Evolutionary conservation across 2,888 invertebrate species (phyloP).

Genomic region (Capitulum mitella): DNA sequence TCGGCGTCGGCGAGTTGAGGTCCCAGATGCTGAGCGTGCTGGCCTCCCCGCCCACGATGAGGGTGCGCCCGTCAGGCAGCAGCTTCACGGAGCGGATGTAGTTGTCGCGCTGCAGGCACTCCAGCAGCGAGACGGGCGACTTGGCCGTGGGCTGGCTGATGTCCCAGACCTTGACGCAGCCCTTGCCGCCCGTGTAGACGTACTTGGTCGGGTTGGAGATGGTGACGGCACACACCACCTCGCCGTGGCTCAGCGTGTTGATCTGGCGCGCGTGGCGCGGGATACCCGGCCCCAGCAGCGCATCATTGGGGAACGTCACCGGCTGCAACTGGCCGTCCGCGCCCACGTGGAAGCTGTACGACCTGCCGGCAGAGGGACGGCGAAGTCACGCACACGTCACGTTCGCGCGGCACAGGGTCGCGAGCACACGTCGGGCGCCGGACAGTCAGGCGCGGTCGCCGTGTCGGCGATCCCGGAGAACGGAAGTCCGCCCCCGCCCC

Average conservation of each 20-base stretch:
- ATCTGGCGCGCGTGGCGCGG: conserved; percentile 84
- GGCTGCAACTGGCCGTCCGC: conserved; percentile 81
- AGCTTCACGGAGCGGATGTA: conserved; percentile 95
- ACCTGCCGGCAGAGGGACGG: conserved; percentile 55
- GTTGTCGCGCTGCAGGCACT: conserved; percentile 89
- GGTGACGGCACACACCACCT: conserved; percentile 95
- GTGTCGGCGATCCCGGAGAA: too few relatives aligned
- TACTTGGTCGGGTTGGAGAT: conserved; percentile 79
- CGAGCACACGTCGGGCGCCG: too few relatives aligned
- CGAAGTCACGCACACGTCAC: too few relatives aligned
- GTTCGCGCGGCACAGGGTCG: too few relatives aligned
- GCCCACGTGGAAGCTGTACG: conserved; percentile 89
- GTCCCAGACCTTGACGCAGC: conserved; percentile 93
- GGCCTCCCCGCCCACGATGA: conserved; percentile 95
- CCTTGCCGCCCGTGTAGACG: conserved; percentile 97
- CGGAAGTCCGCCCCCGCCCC: too few relatives aligned
- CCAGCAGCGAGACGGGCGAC: conserved; percentile 77
- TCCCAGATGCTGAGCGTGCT: conserved; percentile 95
- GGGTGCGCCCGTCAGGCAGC: conserved; percentile 82
- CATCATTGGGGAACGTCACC: conserved; percentile 90
- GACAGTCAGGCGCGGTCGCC: too few relatives aligned
- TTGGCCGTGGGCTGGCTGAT: conserved; percentile 79
- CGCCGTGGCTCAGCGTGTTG: conserved; percentile 86
- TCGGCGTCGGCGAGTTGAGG: conserved; percentile 77
- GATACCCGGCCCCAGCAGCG: conserved; percentile 83